phyloP scores from a whole-genome alignment of 2,113 vertebrate species.

The Erinaceus europaeus region DNA sequence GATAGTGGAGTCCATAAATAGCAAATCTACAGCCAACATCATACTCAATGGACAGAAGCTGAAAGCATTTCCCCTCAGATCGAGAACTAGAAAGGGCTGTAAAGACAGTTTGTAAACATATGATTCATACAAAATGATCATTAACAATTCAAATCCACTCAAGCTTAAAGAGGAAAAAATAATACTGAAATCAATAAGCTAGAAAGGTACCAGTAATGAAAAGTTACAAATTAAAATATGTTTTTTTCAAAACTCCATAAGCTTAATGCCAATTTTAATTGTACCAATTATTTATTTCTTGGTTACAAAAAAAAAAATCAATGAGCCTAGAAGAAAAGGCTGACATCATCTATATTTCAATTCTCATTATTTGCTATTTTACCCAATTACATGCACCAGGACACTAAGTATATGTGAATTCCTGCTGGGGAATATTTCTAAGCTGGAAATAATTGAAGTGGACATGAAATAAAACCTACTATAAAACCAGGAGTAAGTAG shows the following conservation, averaged over 20 bases:
- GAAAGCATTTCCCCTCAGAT: too few relatives aligned
- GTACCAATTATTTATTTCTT: slow-evolving; percentile 12
- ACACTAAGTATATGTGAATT: slow-evolving; percentile 7
- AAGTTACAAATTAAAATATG: not conserved
- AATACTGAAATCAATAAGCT: not conserved
- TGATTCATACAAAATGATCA: slow-evolving; percentile 5
- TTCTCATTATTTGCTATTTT: slow-evolving; percentile 59
- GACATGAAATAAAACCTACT: slow-evolving; percentile 40
- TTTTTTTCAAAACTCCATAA: not conserved
- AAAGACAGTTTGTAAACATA: not conserved
- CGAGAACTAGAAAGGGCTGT: too few relatives aligned
- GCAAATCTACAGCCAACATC: too few relatives aligned
- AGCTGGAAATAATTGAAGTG: slow-evolving; percentile 52
- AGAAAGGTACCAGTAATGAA: not conserved
- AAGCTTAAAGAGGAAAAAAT: slow-evolving; percentile 5
- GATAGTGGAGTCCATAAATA: too few relatives aligned
- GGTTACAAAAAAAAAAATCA: slow-evolving; percentile 5
- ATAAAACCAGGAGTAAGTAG: not conserved
- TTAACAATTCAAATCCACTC: not conserved
- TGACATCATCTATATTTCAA: slow-evolving; percentile 52
- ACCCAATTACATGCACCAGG: slow-evolving; percentile 29
- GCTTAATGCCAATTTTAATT: slow-evolving; percentile 4
- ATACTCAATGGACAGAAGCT: too few relatives aligned
- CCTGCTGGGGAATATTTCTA: slow-evolving; percentile 15
- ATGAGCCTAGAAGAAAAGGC: not conserved